Percentiles rank a stretch among this genome's conserved stretches.
These are phyloP conservation scores for Rotaria socialis DNA, from an alignment of 2,888 invertebrate genomes.

Conservation along the genomic window DNA sequence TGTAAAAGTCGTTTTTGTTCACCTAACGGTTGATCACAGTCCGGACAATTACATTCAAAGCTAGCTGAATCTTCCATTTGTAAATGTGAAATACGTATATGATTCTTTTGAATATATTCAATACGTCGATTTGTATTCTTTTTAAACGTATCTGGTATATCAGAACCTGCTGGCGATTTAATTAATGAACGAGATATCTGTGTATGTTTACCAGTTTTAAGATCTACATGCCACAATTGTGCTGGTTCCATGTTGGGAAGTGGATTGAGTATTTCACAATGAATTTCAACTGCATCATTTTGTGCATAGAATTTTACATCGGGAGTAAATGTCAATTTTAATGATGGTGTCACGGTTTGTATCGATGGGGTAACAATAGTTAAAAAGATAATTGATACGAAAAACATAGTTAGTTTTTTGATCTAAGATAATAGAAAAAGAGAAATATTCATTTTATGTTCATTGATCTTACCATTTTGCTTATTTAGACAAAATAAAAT, in stretches of 20 bases:
- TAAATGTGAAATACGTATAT: not conserved
- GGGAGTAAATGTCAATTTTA: constrained; percentile 18
- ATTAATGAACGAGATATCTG: not conserved
- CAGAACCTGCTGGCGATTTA: not conserved
- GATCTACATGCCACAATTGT: not conserved
- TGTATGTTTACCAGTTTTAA: not conserved
- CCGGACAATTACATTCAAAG: constrained; percentile 23
- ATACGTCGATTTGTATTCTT: not conserved
- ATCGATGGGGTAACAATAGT: not conserved
- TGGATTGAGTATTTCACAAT: constrained; percentile 6
- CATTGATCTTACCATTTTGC: too few relatives aligned
- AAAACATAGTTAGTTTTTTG: not conserved
- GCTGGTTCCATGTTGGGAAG: not conserved
- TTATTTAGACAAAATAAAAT: too few relatives aligned
- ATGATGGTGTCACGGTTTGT: not conserved
- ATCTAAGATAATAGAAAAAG: not conserved
- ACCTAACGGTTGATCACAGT: not conserved
- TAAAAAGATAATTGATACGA: not conserved
- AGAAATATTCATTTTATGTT: too few relatives aligned
- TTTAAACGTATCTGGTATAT: not conserved
- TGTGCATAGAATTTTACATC: not conserved
- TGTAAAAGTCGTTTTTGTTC: not conserved
- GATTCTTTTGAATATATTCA: not conserved
- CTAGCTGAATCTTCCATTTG: not conserved
- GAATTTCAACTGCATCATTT: not conserved